Percentiles rank a stretch among this genome's conserved stretches.
phyloP scores from a whole-genome alignment of 2,797 vertebrate genomes.

The Phrynocephalus guinanensis region DNA sequence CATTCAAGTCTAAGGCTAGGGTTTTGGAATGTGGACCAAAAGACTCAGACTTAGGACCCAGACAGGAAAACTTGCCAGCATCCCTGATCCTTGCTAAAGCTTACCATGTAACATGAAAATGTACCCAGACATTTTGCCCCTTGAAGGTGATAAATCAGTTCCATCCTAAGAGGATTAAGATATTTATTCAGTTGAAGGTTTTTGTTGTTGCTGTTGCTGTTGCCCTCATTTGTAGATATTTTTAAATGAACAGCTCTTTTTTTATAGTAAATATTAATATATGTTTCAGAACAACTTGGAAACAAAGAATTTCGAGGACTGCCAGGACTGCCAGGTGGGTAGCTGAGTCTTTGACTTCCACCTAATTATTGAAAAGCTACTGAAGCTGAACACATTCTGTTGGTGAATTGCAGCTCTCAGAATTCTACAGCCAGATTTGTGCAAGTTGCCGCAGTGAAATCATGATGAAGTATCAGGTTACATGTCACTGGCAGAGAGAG shows the following conservation, averaged over 20 bases:
- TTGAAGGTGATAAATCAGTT: not conserved
- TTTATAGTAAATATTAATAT: slow-evolving; percentile 52
- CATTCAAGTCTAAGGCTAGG: no score
- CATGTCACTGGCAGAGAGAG: no score
- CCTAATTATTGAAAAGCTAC: not conserved
- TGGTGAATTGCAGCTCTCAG: not conserved
- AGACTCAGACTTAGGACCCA: no score
- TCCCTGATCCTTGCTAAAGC: not conserved
- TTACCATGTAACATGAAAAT: not conserved
- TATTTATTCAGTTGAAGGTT: not conserved
- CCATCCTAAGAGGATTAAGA: not conserved
- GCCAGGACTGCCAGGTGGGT: slow-evolving; percentile 73
- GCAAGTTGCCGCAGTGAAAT: no score
- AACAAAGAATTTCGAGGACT: slow-evolving; percentile 55
- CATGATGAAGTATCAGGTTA: no score
- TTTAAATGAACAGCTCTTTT: slow-evolving; percentile 5
- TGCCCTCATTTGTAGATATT: not conserved
- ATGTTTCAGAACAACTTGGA: slow-evolving; percentile 68
- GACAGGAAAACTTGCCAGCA: no score
- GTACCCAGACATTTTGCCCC: not conserved
- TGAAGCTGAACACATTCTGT: not conserved
- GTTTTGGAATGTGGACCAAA: no score
- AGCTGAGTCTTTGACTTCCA: not conserved
- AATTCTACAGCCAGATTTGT: not conserved
- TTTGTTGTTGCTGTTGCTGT: no score